Conservation (phyloP, 2,888 invertebrate genomes). For the Notocelia uddmanniana region DNA sequence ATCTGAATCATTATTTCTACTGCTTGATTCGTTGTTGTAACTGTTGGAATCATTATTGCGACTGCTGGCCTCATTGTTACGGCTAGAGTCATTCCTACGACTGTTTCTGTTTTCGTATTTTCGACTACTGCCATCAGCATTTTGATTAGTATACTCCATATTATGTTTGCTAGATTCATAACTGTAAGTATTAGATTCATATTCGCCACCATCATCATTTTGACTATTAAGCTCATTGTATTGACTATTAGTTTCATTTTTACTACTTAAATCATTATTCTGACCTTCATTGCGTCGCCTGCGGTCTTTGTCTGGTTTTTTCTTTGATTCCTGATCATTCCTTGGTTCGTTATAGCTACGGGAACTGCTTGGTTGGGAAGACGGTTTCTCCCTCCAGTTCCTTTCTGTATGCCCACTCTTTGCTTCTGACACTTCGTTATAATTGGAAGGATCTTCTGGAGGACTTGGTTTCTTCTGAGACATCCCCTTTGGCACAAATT, state of each 20-base stretch:
- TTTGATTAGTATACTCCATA: constrained; percentile 33
- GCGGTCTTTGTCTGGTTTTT: constrained; percentile 58
- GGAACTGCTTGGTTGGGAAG: constrained; percentile 35
- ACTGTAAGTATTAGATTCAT: constrained; percentile 37
- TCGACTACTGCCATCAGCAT: constrained; percentile 45
- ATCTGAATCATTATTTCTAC: constrained; percentile 53
- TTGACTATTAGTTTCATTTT: constrained; percentile 37
- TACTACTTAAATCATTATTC: constrained; percentile 32
- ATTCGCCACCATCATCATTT: constrained; percentile 33
- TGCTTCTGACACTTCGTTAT: constrained; percentile 52
- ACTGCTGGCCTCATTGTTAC: constrained; percentile 40
- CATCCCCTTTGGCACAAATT: constrained; percentile 84
- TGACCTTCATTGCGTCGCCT: constrained; percentile 32
- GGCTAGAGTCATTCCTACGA: constrained; percentile 9
- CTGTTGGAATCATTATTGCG: constrained; percentile 57
- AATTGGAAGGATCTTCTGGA: constrained; percentile 58
- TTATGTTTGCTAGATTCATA: constrained; percentile 22
- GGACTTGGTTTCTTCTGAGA: constrained; percentile 54
- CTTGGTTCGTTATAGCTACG: constrained; percentile 53
- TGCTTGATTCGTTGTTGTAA: constrained; percentile 56
- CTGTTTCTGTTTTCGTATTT: neutral
- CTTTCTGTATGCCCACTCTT: constrained; percentile 46
- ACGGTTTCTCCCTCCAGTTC: constrained; percentile 38
- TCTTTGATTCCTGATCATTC: constrained; percentile 59
- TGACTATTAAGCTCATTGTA: constrained; percentile 22